phyloP scores from a whole-genome alignment of 2,797 vertebrate genomes.

The Leontocebus nigricollis region DNA sequence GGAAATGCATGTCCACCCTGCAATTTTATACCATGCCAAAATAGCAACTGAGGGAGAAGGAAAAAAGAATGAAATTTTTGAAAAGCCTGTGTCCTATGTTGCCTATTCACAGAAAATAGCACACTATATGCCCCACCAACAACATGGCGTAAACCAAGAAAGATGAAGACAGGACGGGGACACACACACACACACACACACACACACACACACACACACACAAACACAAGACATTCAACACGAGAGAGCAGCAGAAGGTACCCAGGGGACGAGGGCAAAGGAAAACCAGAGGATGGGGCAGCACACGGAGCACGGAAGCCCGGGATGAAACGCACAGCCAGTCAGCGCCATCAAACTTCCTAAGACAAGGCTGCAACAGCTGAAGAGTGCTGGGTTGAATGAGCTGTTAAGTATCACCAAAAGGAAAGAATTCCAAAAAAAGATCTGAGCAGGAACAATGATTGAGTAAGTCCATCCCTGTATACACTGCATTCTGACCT shows the following conservation, averaged over 20 bases:
- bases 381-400: too few species aligned
- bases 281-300: background rate
- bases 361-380: background rate
- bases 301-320: fast-evolving
- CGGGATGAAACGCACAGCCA: fast-evolving
- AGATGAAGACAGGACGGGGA: background rate
- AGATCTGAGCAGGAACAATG: background rate
- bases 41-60: background rate
- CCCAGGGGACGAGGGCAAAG: background rate
- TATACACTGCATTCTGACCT: fast-evolving
- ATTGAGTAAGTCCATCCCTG: background rate
- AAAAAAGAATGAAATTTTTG: background rate
- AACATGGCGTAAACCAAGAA: background rate
- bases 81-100: background rate
- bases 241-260: background rate
- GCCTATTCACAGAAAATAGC: background rate
- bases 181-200: too few species aligned
- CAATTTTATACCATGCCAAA: background rate
- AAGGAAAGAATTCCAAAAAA: background rate
- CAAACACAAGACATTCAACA: background rate
- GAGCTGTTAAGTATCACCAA: background rate
- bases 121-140: background rate
- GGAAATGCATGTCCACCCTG: background rate
- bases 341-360: background rate
- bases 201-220: too few species aligned